phyloP scores from a whole-genome alignment of 1,140 invertebrate species.

The Orussus abietinus region DNA sequence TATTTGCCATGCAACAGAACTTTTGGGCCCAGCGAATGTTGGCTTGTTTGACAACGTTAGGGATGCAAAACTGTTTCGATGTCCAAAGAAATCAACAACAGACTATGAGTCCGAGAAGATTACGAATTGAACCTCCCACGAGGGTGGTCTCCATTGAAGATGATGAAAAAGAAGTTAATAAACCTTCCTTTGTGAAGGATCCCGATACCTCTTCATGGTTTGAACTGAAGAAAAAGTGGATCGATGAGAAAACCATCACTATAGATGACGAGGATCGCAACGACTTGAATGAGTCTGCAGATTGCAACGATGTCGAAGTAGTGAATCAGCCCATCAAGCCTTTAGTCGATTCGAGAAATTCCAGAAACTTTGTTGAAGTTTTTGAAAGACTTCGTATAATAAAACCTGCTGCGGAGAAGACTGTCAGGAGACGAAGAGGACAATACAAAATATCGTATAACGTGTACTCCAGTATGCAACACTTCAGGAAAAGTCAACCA shows the following conservation, averaged over 20 bases:
- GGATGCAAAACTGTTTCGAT: too few relatives aligned
- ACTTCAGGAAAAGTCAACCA: conserved; percentile 41
- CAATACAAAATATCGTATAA: conserved; percentile 45
- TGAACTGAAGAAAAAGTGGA: conserved; percentile 45
- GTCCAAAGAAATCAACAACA: too few relatives aligned
- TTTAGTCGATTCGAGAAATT: conserved; percentile 29
- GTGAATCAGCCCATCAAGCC: conserved; percentile 33
- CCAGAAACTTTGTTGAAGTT: conserved; percentile 33
- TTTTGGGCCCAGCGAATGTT: too few relatives aligned
- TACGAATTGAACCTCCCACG: too few relatives aligned
- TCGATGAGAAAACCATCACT: conserved; percentile 46
- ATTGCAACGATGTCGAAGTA: conserved; percentile 39
- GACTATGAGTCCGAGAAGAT: too few relatives aligned
- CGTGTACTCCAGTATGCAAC: conserved; percentile 36
- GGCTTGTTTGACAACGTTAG: too few relatives aligned
- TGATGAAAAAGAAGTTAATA: conserved; percentile 18
- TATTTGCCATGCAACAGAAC: too few relatives aligned
- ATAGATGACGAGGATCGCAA: conserved; percentile 44
- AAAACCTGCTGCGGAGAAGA: conserved; percentile 38
- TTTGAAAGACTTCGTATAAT: conserved; percentile 45
- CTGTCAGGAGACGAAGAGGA: conserved; percentile 34
- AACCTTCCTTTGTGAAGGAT: conserved; percentile 31
- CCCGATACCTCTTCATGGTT: conserved; percentile 37
- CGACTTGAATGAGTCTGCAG: conserved; percentile 16
- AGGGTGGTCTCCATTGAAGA: too few relatives aligned